A percentile compares a stretch with the other conserved stretches of the same genome.
Evolutionary conservation across 2,888 invertebrate species (phyloP).

Genomic region (Erebia epiphron): DNA sequence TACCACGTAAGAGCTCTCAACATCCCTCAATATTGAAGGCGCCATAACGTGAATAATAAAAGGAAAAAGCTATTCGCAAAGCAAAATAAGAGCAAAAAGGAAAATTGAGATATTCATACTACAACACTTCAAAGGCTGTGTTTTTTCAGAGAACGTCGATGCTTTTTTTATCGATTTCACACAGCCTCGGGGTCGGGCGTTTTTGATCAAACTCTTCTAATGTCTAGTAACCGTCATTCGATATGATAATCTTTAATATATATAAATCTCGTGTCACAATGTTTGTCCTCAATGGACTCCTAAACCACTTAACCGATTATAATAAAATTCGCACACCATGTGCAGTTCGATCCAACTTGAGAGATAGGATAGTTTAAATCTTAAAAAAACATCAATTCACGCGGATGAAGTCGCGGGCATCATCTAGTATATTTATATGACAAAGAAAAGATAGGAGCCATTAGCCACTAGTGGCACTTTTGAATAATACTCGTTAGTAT

Average conservation of each 20-base stretch:
- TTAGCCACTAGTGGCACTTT: no score
- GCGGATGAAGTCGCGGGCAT: no score
- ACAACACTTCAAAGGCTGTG: constrained; percentile 10
- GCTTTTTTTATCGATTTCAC: background rate
- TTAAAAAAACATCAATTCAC: no score
- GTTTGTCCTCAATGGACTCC: no score
- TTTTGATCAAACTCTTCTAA: background rate
- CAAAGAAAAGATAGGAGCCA: no score
- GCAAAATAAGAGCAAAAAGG: constrained; percentile 7
- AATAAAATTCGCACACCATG: no score
- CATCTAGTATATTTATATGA: background rate
- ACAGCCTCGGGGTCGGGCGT: background rate
- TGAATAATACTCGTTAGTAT: no score
- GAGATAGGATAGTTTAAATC: no score
- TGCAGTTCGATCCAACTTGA: no score
- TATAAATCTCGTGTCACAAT: no score
- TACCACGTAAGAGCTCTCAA: constrained; percentile 2
- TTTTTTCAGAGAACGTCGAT: constrained; percentile 8
- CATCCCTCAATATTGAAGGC: background rate
- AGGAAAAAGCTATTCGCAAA: constrained; percentile 6
- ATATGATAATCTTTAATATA: no score
- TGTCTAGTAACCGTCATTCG: background rate
- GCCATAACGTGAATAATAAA: constrained; percentile 11
- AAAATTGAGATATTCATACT: constrained; percentile 18
- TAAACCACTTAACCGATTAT: no score